A percentile compares a stretch with the other conserved stretches of the same genome.
These are phyloP conservation scores for Hydrozoanthus gracilis DNA, from an alignment of 92 coral and sea anemone genomes.

Conservation along the genomic window DNA sequence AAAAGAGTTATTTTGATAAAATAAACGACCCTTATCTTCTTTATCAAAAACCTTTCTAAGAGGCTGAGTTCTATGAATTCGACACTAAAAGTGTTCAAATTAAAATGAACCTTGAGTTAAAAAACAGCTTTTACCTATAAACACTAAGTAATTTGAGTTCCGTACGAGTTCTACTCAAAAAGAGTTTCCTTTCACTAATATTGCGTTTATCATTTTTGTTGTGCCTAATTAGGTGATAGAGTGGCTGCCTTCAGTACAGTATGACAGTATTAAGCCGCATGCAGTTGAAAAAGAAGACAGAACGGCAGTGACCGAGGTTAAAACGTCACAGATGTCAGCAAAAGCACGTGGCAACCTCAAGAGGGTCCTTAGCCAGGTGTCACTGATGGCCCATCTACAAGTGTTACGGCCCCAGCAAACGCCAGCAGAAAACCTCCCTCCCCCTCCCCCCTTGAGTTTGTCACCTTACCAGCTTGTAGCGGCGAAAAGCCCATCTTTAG, in stretches of 20 bases:
- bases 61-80: too few relatives aligned
- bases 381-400: constrained; percentile 88
- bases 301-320: constrained; percentile 60
- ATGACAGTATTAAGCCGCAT: constrained; percentile 74
- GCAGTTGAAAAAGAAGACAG: constrained; percentile 70
- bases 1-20: too few relatives aligned
- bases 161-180: too few relatives aligned
- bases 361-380: constrained; percentile 85
- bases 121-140: too few relatives aligned
- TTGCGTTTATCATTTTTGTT: neutral
- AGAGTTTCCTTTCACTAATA: neutral
- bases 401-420: constrained; percentile 79
- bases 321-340: constrained; percentile 60
- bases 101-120: too few relatives aligned
- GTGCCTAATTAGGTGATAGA: constrained; percentile 73
- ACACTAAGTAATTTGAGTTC: too few relatives aligned
- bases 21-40: too few relatives aligned
- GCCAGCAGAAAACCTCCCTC: constrained; percentile 82
- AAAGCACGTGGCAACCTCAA: constrained; percentile 80
- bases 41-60: too few relatives aligned
- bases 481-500: constrained; percentile 88
- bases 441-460: constrained; percentile 97
- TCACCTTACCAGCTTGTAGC: constrained; percentile 95
- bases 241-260: constrained; percentile 92
- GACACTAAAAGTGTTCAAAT: too few relatives aligned